Conservation (phyloP, 2,113 vertebrate species). For the Henicopernis longicauda region DNA sequence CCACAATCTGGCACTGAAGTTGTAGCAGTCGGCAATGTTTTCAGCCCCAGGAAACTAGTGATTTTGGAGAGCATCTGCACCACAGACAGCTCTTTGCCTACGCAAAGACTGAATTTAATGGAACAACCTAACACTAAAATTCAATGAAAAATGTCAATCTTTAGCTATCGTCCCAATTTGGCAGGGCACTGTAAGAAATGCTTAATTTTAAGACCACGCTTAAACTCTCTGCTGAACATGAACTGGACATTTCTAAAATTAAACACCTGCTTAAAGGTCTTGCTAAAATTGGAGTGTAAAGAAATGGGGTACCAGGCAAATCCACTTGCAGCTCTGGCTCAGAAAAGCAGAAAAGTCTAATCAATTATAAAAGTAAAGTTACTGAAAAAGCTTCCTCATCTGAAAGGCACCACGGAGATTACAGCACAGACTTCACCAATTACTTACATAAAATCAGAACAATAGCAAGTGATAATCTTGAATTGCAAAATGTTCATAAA, state of each 20-base stretch:
- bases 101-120: neutral
- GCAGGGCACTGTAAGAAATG: neutral
- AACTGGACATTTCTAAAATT: neutral
- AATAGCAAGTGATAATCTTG: neutral
- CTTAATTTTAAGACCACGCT: neutral
- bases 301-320: neutral
- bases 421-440: constrained; percentile 1
- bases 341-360: neutral
- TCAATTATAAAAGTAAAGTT: neutral
- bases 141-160: neutral
- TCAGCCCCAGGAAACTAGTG: neutral
- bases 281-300: neutral
- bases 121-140: neutral
- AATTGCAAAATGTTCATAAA: neutral
- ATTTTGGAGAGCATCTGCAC: neutral
- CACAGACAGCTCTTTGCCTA: neutral
- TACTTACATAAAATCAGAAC: constrained; percentile 12
- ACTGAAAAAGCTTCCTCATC: neutral
- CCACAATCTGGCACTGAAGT: neutral
- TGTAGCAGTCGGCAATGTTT: neutral
- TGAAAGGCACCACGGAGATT: neutral
- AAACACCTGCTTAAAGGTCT: neutral
- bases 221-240: neutral
- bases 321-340: neutral
- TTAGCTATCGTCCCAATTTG: neutral